These are phyloP conservation scores for Tetropium fuscum DNA, from an alignment of 2,888 invertebrate species.

Conservation along the genomic window DNA sequence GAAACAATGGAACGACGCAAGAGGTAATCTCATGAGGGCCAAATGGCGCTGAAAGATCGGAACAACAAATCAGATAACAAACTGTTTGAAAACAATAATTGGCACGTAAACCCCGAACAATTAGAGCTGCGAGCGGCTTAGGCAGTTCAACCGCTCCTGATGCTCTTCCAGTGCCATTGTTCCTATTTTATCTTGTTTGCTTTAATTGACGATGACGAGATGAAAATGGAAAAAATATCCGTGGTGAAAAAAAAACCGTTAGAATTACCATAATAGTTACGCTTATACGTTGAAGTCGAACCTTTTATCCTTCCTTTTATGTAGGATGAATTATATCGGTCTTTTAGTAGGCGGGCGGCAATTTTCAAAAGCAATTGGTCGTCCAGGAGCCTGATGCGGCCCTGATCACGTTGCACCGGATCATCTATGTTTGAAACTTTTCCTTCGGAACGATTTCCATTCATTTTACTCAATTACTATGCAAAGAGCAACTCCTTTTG, in stretches of 20 bases:
- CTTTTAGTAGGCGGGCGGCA: no score
- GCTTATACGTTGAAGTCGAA: no score
- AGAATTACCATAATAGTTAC: no score
- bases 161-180: constrained; percentile 3
- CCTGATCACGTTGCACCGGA: constrained; percentile 11
- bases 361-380: no score
- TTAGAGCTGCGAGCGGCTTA: constrained; percentile 42
- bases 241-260: no score
- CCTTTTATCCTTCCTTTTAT: no score
- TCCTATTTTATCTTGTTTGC: constrained; percentile 5
- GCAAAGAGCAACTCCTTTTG: constrained; percentile 23
- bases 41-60: constrained; percentile 54
- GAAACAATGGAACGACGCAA: constrained; percentile 33
- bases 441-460: constrained; percentile 28
- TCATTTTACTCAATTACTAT: constrained; percentile 31
- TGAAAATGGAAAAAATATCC: no score
- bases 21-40: constrained; percentile 48
- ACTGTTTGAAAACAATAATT: constrained; percentile 56
- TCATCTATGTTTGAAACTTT: constrained; percentile 27
- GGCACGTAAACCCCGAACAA: constrained; percentile 54
- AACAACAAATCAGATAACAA: constrained; percentile 55
- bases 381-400: constrained; percentile 8
- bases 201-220: constrained; percentile 2
- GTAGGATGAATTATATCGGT: no score
- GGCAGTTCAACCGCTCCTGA: background rate